phyloP scores from a whole-genome alignment of 1,140 invertebrate species.

The Formica exsecta region DNA sequence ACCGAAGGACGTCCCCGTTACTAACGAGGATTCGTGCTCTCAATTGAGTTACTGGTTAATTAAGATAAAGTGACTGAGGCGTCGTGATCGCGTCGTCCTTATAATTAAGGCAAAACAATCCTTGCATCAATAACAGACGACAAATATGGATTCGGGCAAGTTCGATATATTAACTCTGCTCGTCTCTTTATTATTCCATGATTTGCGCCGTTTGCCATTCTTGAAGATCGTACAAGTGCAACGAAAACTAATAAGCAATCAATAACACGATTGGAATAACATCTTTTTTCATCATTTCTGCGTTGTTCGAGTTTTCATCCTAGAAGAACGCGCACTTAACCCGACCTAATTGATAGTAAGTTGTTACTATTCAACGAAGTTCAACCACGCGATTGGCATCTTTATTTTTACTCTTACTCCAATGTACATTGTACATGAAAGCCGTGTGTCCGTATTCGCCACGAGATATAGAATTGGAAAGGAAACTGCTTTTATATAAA shows the following conservation, averaged over 20 bases:
- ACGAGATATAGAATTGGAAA: too few species aligned
- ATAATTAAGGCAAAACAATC: background rate
- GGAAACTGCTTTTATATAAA: background rate
- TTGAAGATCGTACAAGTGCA: background rate
- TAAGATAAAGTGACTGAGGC: constrained; percentile 20
- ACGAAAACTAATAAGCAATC: constrained; percentile 4
- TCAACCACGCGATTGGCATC: background rate
- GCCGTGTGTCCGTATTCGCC: background rate
- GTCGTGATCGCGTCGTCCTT: background rate
- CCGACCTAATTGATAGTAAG: constrained; percentile 12
- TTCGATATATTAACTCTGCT: background rate
- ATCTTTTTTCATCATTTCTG: background rate
- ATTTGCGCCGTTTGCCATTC: background rate
- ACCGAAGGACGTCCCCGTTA: constrained; percentile 18
- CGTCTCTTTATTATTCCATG: background rate
- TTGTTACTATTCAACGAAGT: constrained; percentile 10
- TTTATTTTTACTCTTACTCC: background rate
- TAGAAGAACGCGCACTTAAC: background rate
- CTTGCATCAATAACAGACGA: background rate
- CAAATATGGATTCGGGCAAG: background rate
- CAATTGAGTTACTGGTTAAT: constrained; percentile 45
- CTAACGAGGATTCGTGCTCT: constrained; percentile 13
- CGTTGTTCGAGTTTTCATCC: background rate
- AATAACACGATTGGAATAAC: background rate
- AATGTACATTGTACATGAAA: background rate